phyloP scores from a whole-genome alignment of 2,113 vertebrate genomes.

The Leptodactylus fuscus region DNA sequence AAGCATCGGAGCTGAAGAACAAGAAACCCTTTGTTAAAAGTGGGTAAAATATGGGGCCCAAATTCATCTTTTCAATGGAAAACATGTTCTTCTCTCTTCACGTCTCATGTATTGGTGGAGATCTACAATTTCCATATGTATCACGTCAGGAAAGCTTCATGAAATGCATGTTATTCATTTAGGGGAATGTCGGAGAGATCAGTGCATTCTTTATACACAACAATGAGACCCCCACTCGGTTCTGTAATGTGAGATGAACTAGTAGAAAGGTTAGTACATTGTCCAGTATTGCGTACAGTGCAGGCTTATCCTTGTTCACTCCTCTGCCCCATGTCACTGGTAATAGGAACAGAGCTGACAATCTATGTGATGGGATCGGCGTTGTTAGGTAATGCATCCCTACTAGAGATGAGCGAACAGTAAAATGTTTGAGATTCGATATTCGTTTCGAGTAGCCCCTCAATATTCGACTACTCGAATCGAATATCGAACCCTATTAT shows the following conservation, averaged over 20 bases:
- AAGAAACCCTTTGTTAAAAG: slow-evolving; percentile 38
- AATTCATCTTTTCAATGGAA: slow-evolving; percentile 42
- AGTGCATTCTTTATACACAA: slow-evolving; percentile 16
- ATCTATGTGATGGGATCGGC: neutral
- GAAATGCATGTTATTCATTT: slow-evolving; percentile 46
- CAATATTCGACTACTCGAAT: no score
- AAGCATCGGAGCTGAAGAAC: slow-evolving; percentile 26
- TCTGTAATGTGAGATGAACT: neutral
- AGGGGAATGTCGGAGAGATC: neutral
- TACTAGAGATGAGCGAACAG: no score
- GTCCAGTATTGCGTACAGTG: neutral
- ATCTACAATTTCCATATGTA: slow-evolving; percentile 33
- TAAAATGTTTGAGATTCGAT: no score
- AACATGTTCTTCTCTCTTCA: neutral
- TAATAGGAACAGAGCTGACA: neutral
- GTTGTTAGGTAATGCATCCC: no score
- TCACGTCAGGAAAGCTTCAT: slow-evolving; percentile 35
- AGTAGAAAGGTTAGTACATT: neutral
- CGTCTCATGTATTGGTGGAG: neutral
- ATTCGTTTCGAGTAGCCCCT: no score
- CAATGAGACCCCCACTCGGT: neutral
- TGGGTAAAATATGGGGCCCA: neutral
- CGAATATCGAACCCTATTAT: no score
- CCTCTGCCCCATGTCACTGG: neutral
- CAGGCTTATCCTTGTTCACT: neutral